Conservation (phyloP, 2,113 vertebrate genomes). For the Bungarus multicinctus region DNA sequence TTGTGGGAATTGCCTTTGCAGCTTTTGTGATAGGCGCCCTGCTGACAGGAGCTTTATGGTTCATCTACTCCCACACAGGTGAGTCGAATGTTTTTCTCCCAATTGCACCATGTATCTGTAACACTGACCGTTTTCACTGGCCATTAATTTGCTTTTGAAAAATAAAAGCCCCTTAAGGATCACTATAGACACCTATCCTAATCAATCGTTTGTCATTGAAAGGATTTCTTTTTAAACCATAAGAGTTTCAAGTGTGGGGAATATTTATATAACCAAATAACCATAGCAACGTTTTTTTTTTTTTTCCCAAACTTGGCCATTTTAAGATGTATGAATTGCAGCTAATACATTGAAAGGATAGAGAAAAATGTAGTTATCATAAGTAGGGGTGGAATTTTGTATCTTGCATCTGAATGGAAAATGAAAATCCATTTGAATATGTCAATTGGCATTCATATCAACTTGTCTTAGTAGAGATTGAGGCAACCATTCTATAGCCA, state of each 20-base stretch:
- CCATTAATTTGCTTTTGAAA: slow-evolving; percentile 32
- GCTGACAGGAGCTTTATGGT: slow-evolving; percentile 93
- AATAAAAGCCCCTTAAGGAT: slow-evolving; percentile 2
- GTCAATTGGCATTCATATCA: neutral
- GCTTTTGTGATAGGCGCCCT: slow-evolving; percentile 93
- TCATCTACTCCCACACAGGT: slow-evolving; percentile 97
- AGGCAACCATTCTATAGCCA: neutral
- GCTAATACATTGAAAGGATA: neutral
- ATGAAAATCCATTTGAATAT: neutral
- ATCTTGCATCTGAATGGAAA: neutral
- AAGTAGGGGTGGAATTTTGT: neutral
- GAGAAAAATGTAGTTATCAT: neutral
- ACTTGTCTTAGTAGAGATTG: neutral
- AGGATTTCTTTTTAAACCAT: neutral
- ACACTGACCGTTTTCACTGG: slow-evolving; percentile 28
- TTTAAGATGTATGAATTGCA: neutral
- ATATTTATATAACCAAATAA: neutral
- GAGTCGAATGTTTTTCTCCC: neutral
- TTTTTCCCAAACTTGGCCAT: neutral
- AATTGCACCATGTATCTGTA: neutral
- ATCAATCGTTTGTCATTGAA: neutral
- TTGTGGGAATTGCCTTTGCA: slow-evolving; percentile 94
- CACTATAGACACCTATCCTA: neutral
- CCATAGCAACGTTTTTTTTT: neutral
- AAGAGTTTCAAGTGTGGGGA: neutral